phyloP scores from a whole-genome alignment of 2,888 invertebrate genomes.

The Tiliacea citrago region DNA sequence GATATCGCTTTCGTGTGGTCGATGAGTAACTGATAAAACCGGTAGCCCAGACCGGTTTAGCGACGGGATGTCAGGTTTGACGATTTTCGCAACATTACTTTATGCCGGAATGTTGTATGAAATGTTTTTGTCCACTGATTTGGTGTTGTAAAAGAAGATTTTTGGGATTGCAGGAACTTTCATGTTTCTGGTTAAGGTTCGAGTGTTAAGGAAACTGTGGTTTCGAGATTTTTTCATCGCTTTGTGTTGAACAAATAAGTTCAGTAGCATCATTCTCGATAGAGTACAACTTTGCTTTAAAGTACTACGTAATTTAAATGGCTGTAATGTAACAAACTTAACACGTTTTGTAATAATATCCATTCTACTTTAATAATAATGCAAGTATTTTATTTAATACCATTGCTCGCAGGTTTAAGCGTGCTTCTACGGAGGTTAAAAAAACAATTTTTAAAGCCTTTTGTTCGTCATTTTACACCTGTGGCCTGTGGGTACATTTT shows the following conservation, averaged over 20 bases:
- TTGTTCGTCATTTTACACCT: too few relatives aligned
- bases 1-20: constrained; percentile 69
- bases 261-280: neutral
- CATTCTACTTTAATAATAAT: constrained; percentile 38
- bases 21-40: constrained; percentile 62
- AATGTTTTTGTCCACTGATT: constrained; percentile 50
- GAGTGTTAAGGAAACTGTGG: constrained; percentile 4
- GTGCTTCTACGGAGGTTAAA: too few relatives aligned
- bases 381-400: neutral
- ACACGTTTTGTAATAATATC: constrained; percentile 12
- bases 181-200: constrained; percentile 7
- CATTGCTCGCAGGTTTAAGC: too few relatives aligned
- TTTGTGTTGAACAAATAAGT: neutral
- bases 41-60: constrained; percentile 62
- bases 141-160: constrained; percentile 31
- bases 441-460: too few relatives aligned
- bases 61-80: constrained; percentile 59
- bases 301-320: neutral
- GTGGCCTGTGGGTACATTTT: too few relatives aligned
- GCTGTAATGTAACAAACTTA: constrained; percentile 10
- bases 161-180: constrained; percentile 49
- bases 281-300: neutral
- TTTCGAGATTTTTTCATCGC: accelerated
- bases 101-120: constrained; percentile 54
- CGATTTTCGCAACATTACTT: constrained; percentile 66